These are phyloP conservation scores for Dendrocopos noguchii DNA, from an alignment of 2,113 vertebrate species.

Conservation along the genomic window DNA sequence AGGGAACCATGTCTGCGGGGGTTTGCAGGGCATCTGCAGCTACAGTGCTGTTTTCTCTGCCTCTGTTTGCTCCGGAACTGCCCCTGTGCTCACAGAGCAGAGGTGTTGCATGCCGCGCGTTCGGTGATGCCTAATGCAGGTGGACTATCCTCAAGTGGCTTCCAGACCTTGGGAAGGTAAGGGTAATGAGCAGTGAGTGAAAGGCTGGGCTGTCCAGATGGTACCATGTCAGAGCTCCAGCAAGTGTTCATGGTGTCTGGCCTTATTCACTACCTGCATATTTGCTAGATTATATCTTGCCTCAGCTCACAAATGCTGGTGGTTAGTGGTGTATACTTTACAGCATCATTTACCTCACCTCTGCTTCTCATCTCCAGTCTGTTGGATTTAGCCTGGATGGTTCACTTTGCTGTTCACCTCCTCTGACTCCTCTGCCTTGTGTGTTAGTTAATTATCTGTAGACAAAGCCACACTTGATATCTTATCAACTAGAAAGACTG, in stretches of 20 bases:
- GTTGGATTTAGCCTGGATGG: constrained; percentile 1
- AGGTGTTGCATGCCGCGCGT: rapidly evolving
- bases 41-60: not conserved
- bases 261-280: not conserved
- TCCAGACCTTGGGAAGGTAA: not conserved
- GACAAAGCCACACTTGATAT: constrained; percentile 27
- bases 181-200: not conserved
- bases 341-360: constrained; percentile 1
- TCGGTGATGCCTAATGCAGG: not conserved
- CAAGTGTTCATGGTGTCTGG: not conserved
- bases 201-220: not conserved
- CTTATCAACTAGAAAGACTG: constrained; percentile 58
- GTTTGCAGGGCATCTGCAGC: not conserved
- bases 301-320: rapidly evolving
- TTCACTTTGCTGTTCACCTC: constrained; percentile 25
- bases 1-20: rapidly evolving
- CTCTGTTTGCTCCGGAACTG: not conserved
- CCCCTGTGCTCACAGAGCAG: not conserved
- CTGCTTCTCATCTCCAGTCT: not conserved
- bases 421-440: not conserved
- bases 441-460: constrained; percentile 61
- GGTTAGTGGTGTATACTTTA: not conserved
- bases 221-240: not conserved
- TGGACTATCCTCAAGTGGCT: not conserved
- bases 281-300: not conserved